These are phyloP conservation scores for Oncorhynchus nerka DNA, from an alignment of 2,113 vertebrate species.

Conservation along the genomic window DNA sequence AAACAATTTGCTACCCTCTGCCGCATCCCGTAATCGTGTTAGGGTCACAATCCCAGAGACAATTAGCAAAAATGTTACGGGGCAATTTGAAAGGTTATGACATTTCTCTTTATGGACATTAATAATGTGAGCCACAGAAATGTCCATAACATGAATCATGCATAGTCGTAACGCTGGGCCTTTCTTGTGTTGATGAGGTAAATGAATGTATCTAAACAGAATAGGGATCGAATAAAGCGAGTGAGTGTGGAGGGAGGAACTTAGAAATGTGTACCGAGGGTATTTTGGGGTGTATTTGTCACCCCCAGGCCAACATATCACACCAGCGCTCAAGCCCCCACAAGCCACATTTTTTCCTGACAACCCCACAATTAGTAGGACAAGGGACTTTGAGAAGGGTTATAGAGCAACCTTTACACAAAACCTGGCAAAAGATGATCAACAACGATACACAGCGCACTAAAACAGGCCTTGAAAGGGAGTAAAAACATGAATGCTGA, in stretches of 20 bases:
- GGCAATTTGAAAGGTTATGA: conserved; percentile 42
- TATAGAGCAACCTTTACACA: conserved; percentile 29
- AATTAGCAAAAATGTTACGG: conserved; percentile 19
- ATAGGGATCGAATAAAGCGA: neutral
- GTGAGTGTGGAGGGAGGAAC: neutral
- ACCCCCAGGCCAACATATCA: conserved; percentile 20
- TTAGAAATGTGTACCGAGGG: neutral
- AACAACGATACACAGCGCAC: conserved; percentile 40
- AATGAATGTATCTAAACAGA: conserved; percentile 46
- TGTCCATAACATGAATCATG: conserved; percentile 55
- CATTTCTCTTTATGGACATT: conserved; percentile 37
- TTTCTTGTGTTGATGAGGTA: conserved; percentile 61
- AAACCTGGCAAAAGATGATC: conserved; percentile 47
- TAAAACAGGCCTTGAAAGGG: conserved; percentile 49
- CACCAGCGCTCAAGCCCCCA: conserved; percentile 14
- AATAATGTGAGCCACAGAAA: conserved; percentile 34
- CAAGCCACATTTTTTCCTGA: conserved; percentile 29
- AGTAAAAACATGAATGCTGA: conserved; percentile 46
- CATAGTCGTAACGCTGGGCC: conserved; percentile 59
- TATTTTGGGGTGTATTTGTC: conserved; percentile 24
- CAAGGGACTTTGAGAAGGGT: conserved; percentile 17
- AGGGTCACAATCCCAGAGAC: conserved; percentile 50
- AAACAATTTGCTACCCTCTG: conserved; percentile 21
- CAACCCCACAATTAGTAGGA: too few species aligned
- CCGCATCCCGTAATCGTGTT: conserved; percentile 13